Evolutionary conservation across 1,140 invertebrate genomes (phyloP), one percentile per base, ranked within the genome.

Genomic region (Bombus polaris): DNA sequence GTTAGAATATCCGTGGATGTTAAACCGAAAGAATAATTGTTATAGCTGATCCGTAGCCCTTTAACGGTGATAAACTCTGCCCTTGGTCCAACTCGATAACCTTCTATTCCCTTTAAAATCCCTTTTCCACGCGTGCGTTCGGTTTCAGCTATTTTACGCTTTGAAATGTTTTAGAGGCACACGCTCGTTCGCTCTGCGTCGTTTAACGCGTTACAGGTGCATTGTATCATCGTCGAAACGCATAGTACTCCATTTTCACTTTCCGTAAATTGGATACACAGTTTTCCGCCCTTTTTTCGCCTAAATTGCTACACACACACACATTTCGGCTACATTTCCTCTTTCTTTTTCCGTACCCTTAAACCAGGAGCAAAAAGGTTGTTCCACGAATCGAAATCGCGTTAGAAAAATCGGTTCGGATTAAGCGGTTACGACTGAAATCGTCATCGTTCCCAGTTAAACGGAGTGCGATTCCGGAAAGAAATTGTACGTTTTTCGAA

Each of bases 31-130:
- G 71, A 47, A 44, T 65, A 83, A 83, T 83, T 37, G 81, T 37
- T 66, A 62, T 10, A 62, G 28, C 37, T 42, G n/a, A n/a, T 18
- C n/a, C n/a, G 37, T 9, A 22, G 72, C 81, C 72, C 44, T 83
- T 83, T 71, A 84, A 79, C 62, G 53, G n/a, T 32, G 73, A 77
- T 65, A 37, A 53, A 35, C n/a, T 35, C 25, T 42, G n/a, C 65
- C 74, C 82, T 76, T 68, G 73, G 81, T 47, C 9, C 25, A 18
- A 68, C 47, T 28, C 75, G 75, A 79, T 84, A 84, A 66, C 71
- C 42, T 47, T 66, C 82, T 79, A 84, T 84, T 84, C 82, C 47
- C 82, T 84, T 84, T 84, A 84, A 84, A 84, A 79, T 84, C 82
- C 82, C 76, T 84, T 84, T 84, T 39, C 37, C 82, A 59, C 37